phyloP scores from a whole-genome alignment of 2,113 vertebrate species.

The Copsychus sechellarum region DNA sequence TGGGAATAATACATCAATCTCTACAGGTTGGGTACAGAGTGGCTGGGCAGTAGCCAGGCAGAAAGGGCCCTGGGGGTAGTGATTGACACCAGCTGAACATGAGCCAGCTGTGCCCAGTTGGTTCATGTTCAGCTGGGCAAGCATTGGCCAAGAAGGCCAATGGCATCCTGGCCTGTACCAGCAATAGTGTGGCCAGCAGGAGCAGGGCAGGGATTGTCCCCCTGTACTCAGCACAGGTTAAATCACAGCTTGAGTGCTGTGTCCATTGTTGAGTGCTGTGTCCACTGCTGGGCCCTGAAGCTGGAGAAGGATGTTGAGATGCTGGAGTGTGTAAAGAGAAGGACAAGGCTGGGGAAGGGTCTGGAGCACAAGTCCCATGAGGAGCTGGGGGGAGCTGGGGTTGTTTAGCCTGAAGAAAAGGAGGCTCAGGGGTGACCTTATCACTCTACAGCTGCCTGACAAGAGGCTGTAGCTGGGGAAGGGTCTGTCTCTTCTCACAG shows the following conservation, averaged over 20 bases:
- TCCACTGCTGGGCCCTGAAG: rapidly evolving
- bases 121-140: no score
- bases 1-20: neutral
- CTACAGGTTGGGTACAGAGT: neutral
- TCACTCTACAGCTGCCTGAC: neutral
- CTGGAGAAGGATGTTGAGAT: neutral
- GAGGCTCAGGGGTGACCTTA: neutral
- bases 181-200: neutral
- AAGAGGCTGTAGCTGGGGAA: rapidly evolving
- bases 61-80: rapidly evolving
- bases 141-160: neutral
- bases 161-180: neutral
- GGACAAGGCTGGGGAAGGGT: rapidly evolving
- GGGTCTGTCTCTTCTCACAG: rapidly evolving
- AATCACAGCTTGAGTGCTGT: rapidly evolving
- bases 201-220: rapidly evolving
- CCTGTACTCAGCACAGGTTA: rapidly evolving
- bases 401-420: neutral
- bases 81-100: neutral
- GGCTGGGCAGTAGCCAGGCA: neutral
- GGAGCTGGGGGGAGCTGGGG: rapidly evolving
- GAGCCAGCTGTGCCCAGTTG: neutral
- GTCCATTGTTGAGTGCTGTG: neutral
- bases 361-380: neutral
- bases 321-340: neutral